Conservation (phyloP, 2,888 invertebrate species). For the Andrena trimmerana region DNA sequence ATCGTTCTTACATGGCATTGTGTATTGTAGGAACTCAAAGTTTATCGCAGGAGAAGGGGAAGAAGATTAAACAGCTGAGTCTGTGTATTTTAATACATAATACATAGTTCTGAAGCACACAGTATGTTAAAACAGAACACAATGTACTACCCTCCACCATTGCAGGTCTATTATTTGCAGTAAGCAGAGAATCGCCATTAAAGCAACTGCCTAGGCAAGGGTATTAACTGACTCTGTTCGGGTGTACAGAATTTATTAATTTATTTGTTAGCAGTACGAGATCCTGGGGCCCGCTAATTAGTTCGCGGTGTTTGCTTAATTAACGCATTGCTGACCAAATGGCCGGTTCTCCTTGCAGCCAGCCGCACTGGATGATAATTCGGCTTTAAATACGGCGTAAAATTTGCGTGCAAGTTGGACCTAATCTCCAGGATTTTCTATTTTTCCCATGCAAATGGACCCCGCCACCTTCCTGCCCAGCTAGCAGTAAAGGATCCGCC, state of each 20-base stretch:
- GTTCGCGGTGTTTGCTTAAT: constrained; percentile 40
- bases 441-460: neutral
- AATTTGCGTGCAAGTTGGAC: neutral
- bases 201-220: neutral
- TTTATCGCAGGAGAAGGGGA: no score
- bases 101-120: no score
- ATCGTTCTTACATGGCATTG: no score
- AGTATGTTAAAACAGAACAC: neutral
- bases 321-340: constrained; percentile 26
- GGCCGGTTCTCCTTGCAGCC: neutral
- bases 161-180: constrained; percentile 30
- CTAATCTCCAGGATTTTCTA: neutral
- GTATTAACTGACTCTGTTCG: constrained; percentile 12
- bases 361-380: neutral
- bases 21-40: no score
- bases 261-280: constrained; percentile 29
- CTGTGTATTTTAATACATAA: no score
- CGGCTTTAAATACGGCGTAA: neutral
- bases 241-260: constrained; percentile 37
- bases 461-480: no score
- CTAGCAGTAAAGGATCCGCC: no score
- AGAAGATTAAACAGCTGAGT: no score
- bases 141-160: neutral
- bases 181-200: constrained; percentile 1
- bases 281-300: constrained; percentile 28